Percentiles rank a stretch among this genome's conserved stretches.
phyloP scores from a whole-genome alignment of 1,140 invertebrate species.

The Hylaeus volcanicus region DNA sequence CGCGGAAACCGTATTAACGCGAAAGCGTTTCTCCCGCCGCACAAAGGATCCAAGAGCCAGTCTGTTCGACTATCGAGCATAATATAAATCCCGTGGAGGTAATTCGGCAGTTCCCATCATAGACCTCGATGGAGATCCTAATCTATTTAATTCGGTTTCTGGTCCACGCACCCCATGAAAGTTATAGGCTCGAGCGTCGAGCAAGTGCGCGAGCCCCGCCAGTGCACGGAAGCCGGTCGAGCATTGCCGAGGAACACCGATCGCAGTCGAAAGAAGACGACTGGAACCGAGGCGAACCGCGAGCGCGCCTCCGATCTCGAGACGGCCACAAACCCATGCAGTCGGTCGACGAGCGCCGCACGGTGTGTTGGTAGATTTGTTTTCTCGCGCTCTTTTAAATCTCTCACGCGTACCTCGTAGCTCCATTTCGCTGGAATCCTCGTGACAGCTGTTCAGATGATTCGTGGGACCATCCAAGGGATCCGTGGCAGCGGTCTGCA shows the following conservation, averaged over 20 bases:
- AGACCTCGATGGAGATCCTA: conserved; percentile 23
- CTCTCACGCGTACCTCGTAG: background rate
- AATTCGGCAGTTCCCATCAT: conserved; percentile 11
- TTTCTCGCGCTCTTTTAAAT: background rate
- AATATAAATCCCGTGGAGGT: conserved; percentile 1
- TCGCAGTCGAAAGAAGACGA: too few species aligned
- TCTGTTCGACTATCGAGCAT: background rate
- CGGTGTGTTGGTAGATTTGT: conserved; percentile 24
- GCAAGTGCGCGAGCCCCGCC: background rate
- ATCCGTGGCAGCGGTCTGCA: conserved; percentile 25
- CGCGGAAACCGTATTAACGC: conserved; percentile 31
- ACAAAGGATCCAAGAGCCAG: background rate
- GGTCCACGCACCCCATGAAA: conserved; percentile 32
- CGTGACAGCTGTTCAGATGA: conserved; percentile 43
- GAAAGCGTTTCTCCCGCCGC: background rate
- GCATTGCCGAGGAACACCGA: background rate
- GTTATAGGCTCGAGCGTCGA: conserved; percentile 17
- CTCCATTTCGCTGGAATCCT: background rate
- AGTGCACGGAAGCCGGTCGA: background rate
- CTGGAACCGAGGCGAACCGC: background rate
- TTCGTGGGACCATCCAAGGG: conserved; percentile 32
- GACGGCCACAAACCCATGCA: conserved; percentile 49
- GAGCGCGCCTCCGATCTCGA: conserved; percentile 18
- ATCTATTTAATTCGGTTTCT: conserved; percentile 42
- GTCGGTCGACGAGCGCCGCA: conserved; percentile 65